Conservation (phyloP, 2,797 vertebrate genomes). For the Muraenolepis orangiensis region DNA sequence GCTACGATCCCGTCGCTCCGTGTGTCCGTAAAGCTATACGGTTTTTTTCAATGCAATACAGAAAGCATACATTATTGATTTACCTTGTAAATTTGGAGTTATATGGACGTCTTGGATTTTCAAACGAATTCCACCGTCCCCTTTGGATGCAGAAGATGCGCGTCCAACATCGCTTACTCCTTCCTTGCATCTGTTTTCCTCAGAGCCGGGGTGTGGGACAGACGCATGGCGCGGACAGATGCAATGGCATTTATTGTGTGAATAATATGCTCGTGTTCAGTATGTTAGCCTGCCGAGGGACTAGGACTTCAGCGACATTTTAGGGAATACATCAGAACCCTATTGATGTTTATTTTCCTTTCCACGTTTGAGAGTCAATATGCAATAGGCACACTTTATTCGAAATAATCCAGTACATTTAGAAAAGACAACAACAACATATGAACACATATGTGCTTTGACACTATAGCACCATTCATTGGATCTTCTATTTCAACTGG, state of each 20-base stretch:
- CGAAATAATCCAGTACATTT: not conserved
- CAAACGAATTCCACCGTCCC: slow-evolving; percentile 36
- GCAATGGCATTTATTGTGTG: slow-evolving; percentile 64
- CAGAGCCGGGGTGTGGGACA: slow-evolving; percentile 69
- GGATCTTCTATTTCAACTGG: not conserved
- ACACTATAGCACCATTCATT: not conserved
- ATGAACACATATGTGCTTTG: not conserved
- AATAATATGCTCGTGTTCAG: not conserved
- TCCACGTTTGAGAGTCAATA: not conserved
- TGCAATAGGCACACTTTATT: not conserved
- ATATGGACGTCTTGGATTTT: slow-evolving; percentile 13
- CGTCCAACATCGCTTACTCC: slow-evolving; percentile 53
- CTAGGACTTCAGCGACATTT: not conserved
- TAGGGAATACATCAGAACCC: not conserved
- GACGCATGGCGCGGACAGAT: slow-evolving; percentile 71
- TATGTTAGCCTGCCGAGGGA: not conserved
- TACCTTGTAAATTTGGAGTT: slow-evolving; percentile 61
- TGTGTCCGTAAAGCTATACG: not conserved
- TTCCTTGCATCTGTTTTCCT: slow-evolving; percentile 52
- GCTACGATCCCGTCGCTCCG: not conserved
- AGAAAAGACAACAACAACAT: not conserved
- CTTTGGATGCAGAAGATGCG: slow-evolving; percentile 39
- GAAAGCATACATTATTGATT: slow-evolving; percentile 14
- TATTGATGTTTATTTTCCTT: not conserved
- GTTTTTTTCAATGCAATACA: no score